Evolutionary conservation across 2,113 vertebrate species (phyloP).

Genomic region (Podarcis raffonei): DNA sequence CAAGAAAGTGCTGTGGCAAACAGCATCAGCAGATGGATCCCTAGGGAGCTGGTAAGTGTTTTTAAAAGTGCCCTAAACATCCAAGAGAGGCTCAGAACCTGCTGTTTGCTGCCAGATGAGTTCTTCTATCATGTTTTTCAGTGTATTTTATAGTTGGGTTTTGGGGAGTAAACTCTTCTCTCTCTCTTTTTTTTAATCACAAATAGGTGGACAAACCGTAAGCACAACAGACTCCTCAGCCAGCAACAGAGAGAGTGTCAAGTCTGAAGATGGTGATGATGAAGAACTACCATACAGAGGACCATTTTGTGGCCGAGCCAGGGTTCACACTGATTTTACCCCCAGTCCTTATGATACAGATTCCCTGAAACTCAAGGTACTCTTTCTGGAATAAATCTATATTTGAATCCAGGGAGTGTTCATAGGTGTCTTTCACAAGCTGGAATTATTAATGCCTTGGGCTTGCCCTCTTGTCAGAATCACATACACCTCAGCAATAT

Average conservation of each 20-base stretch:
- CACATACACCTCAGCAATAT: background rate
- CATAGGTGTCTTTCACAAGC: background rate
- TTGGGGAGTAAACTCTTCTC: background rate
- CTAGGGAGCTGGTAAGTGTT: background rate
- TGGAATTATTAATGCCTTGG: background rate
- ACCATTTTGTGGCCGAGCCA: conserved; percentile 94
- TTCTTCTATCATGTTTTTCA: background rate
- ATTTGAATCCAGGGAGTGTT: conserved; percentile 13
- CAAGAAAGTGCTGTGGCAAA: background rate
- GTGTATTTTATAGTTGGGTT: background rate
- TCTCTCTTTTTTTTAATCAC: background rate
- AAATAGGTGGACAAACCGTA: conserved; percentile 93
- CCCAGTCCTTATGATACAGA: conserved; percentile 97
- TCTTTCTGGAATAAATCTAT: background rate
- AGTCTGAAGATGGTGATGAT: conserved; percentile 96
- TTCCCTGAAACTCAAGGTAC: conserved; percentile 97
- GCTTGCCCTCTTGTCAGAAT: background rate
- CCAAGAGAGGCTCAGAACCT: background rate
- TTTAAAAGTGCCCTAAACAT: background rate
- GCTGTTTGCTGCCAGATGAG: background rate
- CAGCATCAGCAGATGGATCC: background rate
- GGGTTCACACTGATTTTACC: conserved; percentile 98
- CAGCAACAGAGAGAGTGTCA: conserved; percentile 97
- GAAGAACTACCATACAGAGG: conserved; percentile 95
- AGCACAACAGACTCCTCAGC: conserved; percentile 98